Percentiles rank a stretch among this genome's conserved stretches.
Evolutionary conservation across 2,888 invertebrate species (phyloP).

Genomic region (Frankliniella fusca): DNA sequence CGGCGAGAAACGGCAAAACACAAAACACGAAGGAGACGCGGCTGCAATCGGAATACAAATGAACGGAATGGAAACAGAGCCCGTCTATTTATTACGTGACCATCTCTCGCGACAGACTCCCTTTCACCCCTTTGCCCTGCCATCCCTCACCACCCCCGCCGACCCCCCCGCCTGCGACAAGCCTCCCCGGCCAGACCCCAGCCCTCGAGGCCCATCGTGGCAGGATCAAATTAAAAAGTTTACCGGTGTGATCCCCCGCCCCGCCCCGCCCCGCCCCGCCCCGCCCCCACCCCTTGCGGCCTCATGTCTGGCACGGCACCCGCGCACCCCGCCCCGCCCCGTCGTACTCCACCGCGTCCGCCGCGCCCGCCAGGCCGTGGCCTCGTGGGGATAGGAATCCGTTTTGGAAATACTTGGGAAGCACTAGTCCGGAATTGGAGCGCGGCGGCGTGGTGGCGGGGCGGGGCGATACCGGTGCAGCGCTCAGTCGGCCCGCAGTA

Average conservation of each 20-base stretch:
- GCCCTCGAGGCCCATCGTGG: neutral
- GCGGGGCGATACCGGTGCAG: too few relatives aligned
- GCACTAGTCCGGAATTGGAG: neutral
- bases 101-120: neutral
- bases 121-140: neutral
- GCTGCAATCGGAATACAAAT: neutral
- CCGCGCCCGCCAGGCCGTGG: neutral
- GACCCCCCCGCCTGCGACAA: neutral
- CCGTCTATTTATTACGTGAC: neutral
- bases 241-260: neutral
- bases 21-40: neutral
- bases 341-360: neutral
- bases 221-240: constrained; percentile 23
- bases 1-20: neutral
- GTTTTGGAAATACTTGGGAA: constrained; percentile 14
- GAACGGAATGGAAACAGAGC: neutral
- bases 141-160: neutral
- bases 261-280: neutral
- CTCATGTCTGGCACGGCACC: neutral
- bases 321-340: neutral
- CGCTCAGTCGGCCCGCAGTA: too few relatives aligned
- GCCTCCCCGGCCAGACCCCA: neutral
- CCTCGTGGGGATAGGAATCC: neutral
- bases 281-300: neutral
- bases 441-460: too few relatives aligned